Percentiles rank a stretch among this genome's conserved stretches.
phyloP scores from a whole-genome alignment of 2,797 vertebrate genomes.

The Artibeus jamaicensis region DNA sequence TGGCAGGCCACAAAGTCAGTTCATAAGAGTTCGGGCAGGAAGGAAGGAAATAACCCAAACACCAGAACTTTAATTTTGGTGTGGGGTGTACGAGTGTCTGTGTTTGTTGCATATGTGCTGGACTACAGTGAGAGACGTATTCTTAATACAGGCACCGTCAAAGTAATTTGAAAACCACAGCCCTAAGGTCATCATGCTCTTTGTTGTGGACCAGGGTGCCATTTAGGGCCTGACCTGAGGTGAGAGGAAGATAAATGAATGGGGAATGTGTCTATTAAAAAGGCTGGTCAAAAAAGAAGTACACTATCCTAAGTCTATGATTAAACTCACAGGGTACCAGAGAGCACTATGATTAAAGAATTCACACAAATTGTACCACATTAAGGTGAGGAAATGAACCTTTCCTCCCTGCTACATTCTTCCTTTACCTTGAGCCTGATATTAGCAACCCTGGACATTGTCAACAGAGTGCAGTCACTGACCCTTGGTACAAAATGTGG shows the following conservation, averaged over 20 bases:
- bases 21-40: not conserved
- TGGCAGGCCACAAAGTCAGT: not conserved
- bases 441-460: not conserved
- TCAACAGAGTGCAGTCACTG: not conserved
- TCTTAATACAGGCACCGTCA: not conserved
- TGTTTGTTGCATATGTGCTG: not conserved
- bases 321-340: not conserved
- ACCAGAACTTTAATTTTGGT: not conserved
- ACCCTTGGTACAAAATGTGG: not conserved
- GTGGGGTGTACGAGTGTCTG: not conserved
- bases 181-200: not conserved
- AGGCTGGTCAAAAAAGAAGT: not conserved
- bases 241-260: conserved; percentile 45
- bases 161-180: not conserved
- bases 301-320: not conserved
- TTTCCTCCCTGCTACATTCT: not conserved
- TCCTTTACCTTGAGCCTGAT: not conserved
- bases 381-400: not conserved
- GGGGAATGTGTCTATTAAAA: not conserved
- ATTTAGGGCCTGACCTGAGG: not conserved
- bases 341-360: not conserved
- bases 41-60: not conserved
- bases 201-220: not conserved
- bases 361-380: not conserved
- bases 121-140: not conserved